Conservation (phyloP, 37 sponge, comb jelly and placozoan genomes). For the Crambe crambe region DNA sequence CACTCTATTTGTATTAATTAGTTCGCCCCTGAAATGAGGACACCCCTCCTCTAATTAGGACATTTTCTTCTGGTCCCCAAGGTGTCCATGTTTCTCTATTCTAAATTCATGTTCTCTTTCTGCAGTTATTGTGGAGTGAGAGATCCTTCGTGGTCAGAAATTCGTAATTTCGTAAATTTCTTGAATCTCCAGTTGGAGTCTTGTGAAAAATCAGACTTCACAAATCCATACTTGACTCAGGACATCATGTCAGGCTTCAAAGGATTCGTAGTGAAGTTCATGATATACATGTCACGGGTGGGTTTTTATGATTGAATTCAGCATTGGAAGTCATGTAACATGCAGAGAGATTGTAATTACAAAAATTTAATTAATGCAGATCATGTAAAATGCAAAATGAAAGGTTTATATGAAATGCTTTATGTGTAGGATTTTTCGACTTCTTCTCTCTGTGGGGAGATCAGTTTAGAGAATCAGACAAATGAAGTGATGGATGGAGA, state of each 20-base stretch:
- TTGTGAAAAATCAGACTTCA: constrained; percentile 72
- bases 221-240: constrained; percentile 44
- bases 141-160: constrained; percentile 88
- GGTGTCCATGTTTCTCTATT: no score
- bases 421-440: constrained; percentile 70
- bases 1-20: no score
- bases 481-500: background rate
- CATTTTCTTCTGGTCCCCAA: no score
- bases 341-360: background rate
- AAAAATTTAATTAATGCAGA: background rate
- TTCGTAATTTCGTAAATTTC: constrained; percentile 84
- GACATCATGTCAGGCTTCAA: constrained; percentile 52
- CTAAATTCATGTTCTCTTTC: no score
- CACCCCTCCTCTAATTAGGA: no score
- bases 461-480: constrained; percentile 12
- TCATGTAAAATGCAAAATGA: background rate
- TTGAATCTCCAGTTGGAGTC: constrained; percentile 75
- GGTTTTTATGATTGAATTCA: background rate
- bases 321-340: background rate
- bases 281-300: constrained; percentile 87
- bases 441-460: constrained; percentile 56
- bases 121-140: constrained; percentile 54
- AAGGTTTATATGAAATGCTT: background rate
- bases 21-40: no score
- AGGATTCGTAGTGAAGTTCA: constrained; percentile 86